A percentile compares a stretch with the other conserved stretches of the same genome.
phyloP scores from a whole-genome alignment of 2,888 invertebrate species.

The Arenicola marina region DNA sequence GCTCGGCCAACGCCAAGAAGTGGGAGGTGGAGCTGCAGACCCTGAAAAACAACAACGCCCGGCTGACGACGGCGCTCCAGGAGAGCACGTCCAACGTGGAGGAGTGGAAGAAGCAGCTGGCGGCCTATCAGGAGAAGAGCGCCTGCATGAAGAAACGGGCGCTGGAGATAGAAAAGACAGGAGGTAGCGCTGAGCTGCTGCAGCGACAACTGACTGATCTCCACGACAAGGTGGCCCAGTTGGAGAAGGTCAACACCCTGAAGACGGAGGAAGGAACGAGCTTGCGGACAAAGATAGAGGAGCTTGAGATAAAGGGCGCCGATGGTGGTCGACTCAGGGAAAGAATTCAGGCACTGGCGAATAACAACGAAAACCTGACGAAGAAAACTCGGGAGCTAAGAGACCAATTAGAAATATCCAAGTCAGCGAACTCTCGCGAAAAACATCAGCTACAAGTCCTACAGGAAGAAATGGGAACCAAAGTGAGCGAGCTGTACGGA shows the following conservation, averaged over 20 bases:
- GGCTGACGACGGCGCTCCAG: constrained; percentile 92
- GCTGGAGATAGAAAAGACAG: constrained; percentile 46
- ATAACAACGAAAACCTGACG: not conserved
- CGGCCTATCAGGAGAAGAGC: constrained; percentile 66
- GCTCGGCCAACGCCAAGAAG: constrained; percentile 97
- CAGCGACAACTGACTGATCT: constrained; percentile 40
- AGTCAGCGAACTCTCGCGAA: constrained; percentile 40
- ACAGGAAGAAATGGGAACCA: constrained; percentile 49
- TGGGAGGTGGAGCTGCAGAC: constrained; percentile 98
- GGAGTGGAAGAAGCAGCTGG: constrained; percentile 96
- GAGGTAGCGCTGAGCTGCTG: constrained; percentile 33
- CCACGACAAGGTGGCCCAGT: constrained; percentile 37
- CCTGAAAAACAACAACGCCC: constrained; percentile 92
- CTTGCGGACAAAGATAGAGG: no score
- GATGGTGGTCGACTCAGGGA: no score
- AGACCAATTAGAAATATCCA: constrained; percentile 27
- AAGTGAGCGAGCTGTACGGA: constrained; percentile 50
- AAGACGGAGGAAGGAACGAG: no score
- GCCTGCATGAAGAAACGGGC: constrained; percentile 59
- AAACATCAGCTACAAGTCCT: constrained; percentile 44
- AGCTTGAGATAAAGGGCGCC: no score
- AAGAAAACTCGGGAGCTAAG: constrained; percentile 41
- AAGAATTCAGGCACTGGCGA: not conserved
- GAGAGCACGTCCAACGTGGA: constrained; percentile 96
- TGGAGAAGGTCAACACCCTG: constrained; percentile 38